Percentiles rank a stretch among this genome's conserved stretches.
phyloP scores from a whole-genome alignment of 2,888 invertebrate genomes.

The Xylota sylvarum region DNA sequence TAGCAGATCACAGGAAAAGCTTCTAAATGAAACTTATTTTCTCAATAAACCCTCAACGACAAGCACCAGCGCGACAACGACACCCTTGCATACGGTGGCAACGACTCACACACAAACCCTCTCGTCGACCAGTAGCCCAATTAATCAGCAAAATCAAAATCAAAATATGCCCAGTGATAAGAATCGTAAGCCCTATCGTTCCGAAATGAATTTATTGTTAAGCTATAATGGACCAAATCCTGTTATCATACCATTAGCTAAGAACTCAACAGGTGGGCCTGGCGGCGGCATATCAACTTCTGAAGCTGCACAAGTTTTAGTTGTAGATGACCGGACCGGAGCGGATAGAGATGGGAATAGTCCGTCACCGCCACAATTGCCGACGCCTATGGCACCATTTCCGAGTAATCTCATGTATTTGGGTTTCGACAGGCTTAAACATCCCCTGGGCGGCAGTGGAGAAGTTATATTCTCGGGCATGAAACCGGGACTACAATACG shows the following conservation, averaged over 20 bases:
- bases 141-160: constrained; percentile 22
- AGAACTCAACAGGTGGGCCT: constrained; percentile 27
- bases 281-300: constrained; percentile 2
- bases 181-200: constrained; percentile 83
- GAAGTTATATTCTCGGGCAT: constrained; percentile 36
- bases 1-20: constrained; percentile 81
- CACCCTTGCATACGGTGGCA: constrained; percentile 29
- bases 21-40: constrained; percentile 50
- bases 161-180: constrained; percentile 74
- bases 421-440: constrained; percentile 82
- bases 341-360: constrained; percentile 78
- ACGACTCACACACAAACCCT: constrained; percentile 58
- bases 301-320: constrained; percentile 37
- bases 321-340: constrained; percentile 20
- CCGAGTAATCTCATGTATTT: constrained; percentile 84
- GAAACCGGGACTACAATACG: constrained; percentile 64
- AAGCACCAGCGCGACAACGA: constrained; percentile 17
- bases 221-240: constrained; percentile 82
- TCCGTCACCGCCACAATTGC: constrained; percentile 83
- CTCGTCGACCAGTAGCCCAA: constrained; percentile 43
- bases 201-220: constrained; percentile 84
- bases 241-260: constrained; percentile 79
- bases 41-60: not conserved
- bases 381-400: constrained; percentile 84
- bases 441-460: constrained; percentile 67